Evolutionary conservation across 2,888 invertebrate genomes (phyloP), one percentile per base, ranked within the genome.

Genomic region (Antheraea yamamai): DNA sequence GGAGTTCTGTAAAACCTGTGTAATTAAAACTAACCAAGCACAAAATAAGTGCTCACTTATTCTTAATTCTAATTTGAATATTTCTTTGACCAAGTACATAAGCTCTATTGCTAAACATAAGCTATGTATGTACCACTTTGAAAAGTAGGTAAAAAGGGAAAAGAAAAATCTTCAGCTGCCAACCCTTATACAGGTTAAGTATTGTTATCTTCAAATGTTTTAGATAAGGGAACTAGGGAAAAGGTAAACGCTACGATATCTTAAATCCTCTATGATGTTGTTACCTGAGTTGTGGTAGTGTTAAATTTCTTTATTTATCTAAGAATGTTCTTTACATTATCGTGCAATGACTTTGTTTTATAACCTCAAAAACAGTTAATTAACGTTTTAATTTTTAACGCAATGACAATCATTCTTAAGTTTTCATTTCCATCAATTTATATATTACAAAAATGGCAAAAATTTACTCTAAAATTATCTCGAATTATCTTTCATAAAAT

Each of bases 131-230:
- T 23, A 7, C 61, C 16, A 30, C 30, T 66, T 30, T 30, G 16
- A 66, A 66, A 23, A n/a, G 61, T 61, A 61, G 23, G 61, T 23
- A 61, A 10, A n/a, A 23, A 20, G 12, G 14, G 16, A 16, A 66
- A 66, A 66, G 18, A 30, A 30, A 66, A 66, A 66, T 30, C 64
- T 16, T 66, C 30, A 66, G 26, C 64, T 30, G 64, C 64, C 64
- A 66, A 30, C 64, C 26, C 23, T 64, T 64, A 64, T 64, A 26
- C 14, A 64, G 64, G 64, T 64, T 64, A 26, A 64, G 64, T 64
- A 23, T 64, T 64, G 23, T 64, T 64, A 64, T 64, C 64, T 64
- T 26, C 14, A 26, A 64, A 64, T 23, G 64, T 64, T 26, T 64
- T 14, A 26, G 64, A 26, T 12, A 64, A 64, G 26, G 26, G 64